Evolutionary conservation across 2,888 invertebrate genomes (phyloP).

Genomic region (Limenitis camilla): DNA sequence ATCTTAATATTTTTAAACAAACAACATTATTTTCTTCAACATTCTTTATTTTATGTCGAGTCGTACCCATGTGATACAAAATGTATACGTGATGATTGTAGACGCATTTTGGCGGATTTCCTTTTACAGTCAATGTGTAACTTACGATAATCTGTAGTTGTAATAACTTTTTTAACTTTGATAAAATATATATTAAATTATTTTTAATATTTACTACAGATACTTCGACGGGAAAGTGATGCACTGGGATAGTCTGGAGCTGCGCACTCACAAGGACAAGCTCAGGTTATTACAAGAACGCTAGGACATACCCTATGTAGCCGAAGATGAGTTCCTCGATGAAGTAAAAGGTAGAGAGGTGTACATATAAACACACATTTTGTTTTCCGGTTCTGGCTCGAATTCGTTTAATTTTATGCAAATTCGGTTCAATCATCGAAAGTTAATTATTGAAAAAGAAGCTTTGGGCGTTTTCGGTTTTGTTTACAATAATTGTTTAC

Average conservation of each 20-base stretch:
- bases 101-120: too few relatives aligned
- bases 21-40: too few relatives aligned
- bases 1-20: too few relatives aligned
- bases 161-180: background rate
- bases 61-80: too few relatives aligned
- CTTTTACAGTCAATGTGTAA: too few relatives aligned
- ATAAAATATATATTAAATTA: background rate
- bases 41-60: too few relatives aligned
- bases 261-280: constrained; percentile 36
- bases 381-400: background rate
- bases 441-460: too few relatives aligned
- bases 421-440: background rate
- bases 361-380: background rate
- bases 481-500: too few relatives aligned
- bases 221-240: constrained; percentile 44
- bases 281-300: constrained; percentile 23
- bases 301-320: background rate
- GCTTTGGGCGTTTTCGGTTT: too few relatives aligned
- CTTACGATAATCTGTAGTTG: too few relatives aligned
- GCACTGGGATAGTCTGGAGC: constrained; percentile 57
- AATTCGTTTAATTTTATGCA: background rate
- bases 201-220: constrained; percentile 32
- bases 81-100: too few relatives aligned
- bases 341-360: background rate
- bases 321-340: background rate